Evolutionary conservation across 2,797 vertebrate species (phyloP).

Genomic region (Sebastes cheni): DNA sequence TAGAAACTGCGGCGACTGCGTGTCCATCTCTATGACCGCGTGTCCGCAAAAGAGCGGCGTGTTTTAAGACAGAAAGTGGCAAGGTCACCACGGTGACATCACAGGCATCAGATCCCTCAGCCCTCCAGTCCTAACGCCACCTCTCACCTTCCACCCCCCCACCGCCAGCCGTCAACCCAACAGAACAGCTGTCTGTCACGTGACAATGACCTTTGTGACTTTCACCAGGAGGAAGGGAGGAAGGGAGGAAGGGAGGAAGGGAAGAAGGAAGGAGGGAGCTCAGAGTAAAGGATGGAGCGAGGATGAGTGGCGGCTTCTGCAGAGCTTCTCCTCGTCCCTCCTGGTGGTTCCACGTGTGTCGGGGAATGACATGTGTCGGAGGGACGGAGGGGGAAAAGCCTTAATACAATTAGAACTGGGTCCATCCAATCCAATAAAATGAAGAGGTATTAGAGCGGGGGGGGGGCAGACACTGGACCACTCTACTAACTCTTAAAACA

Average conservation of each 20-base stretch:
- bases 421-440: constrained; percentile 83
- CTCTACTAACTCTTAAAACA: constrained; percentile 74
- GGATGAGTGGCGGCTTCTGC: constrained; percentile 29
- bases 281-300: background rate
- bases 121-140: constrained; percentile 9
- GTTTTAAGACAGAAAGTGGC: constrained; percentile 5
- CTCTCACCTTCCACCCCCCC: constrained; percentile 20
- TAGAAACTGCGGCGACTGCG: background rate
- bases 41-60: background rate
- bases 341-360: constrained; percentile 26
- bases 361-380: constrained; percentile 49
- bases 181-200: constrained; percentile 64
- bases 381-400: constrained; percentile 36
- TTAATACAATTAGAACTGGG: constrained; percentile 82
- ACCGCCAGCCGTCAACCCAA: constrained; percentile 34
- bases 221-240: constrained; percentile 19
- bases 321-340: constrained; percentile 22
- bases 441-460: constrained; percentile 79
- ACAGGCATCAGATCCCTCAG: constrained; percentile 43
- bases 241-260: background rate
- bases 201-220: constrained; percentile 62
- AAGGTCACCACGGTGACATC: constrained; percentile 54
- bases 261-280: background rate
- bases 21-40: background rate
- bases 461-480: constrained; percentile 73